Percentiles rank a stretch among this genome's conserved stretches.
phyloP scores from a whole-genome alignment of 2,797 vertebrate genomes.

The Malacoraja senta region DNA sequence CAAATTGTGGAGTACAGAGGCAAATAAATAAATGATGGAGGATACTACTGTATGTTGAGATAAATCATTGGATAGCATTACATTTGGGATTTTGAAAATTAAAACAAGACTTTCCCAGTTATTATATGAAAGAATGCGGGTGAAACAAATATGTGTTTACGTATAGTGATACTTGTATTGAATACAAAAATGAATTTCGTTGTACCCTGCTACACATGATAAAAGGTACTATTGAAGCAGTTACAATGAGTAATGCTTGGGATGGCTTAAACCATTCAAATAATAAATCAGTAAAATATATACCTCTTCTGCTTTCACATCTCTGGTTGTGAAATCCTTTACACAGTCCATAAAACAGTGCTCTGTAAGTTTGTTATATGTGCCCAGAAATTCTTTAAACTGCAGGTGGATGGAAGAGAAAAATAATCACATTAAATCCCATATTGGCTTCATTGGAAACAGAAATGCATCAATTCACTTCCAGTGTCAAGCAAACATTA shows the following conservation, averaged over 20 bases:
- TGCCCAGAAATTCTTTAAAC: slow-evolving; percentile 97
- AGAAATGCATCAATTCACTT: not conserved
- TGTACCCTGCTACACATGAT: too few relatives aligned
- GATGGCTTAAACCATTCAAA: not conserved
- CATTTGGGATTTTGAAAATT: not conserved
- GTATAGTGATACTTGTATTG: too few relatives aligned
- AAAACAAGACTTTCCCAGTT: not conserved
- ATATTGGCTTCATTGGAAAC: slow-evolving; percentile 31
- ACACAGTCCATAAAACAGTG: slow-evolving; percentile 96
- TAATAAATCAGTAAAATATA: not conserved
- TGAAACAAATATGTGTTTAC: not conserved
- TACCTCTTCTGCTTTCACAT: slow-evolving; percentile 89
- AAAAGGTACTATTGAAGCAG: not conserved
- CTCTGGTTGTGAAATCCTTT: slow-evolving; percentile 88
- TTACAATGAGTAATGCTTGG: not conserved
- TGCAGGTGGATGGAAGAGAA: slow-evolving; percentile 46
- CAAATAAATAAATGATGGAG: too few relatives aligned
- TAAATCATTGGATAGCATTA: not conserved
- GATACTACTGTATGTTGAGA: not conserved
- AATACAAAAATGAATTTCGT: too few relatives aligned
- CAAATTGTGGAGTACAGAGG: too few relatives aligned
- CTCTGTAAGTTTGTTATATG: slow-evolving; percentile 95
- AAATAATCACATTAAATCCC: not conserved
- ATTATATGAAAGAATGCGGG: not conserved
- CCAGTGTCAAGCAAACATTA: not conserved